Conservation (phyloP, 2,888 invertebrate genomes). For the Entomobrya multifasciata region DNA sequence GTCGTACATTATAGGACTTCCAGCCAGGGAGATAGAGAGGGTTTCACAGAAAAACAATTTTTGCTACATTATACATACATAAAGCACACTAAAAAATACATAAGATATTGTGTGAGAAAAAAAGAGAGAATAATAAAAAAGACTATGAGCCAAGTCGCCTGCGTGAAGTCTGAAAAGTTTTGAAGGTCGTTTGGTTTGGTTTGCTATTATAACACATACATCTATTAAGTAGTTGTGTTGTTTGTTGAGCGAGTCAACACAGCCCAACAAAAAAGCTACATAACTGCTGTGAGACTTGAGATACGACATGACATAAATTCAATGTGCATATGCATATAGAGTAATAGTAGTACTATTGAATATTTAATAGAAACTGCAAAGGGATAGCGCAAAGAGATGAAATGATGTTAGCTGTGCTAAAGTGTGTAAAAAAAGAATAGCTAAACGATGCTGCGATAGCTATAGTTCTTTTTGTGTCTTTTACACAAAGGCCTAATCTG, state of each 20-base stretch:
- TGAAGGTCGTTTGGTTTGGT: conserved; percentile 66
- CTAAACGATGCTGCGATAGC: neutral
- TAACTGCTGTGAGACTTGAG: neutral
- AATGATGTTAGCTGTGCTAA: neutral
- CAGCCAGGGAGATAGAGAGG: conserved; percentile 12
- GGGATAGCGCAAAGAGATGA: neutral
- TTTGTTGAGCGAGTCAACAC: conserved; percentile 35
- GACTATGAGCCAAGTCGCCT: conserved; percentile 27
- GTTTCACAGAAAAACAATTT: conserved; percentile 17
- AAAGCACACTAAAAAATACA: neutral
- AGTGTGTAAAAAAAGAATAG: neutral
- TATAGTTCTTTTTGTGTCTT: neutral
- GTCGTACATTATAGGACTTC: conserved; percentile 2
- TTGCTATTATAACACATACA: conserved; percentile 26
- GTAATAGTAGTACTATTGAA: neutral
- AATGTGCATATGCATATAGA: neutral
- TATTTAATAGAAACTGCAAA: too few species aligned
- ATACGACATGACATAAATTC: conserved; percentile 11
- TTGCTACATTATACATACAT: conserved; percentile 4
- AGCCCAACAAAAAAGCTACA: neutral
- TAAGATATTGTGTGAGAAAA: conserved; percentile 17
- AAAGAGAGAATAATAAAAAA: conserved; percentile 37
- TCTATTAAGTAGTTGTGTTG: neutral
- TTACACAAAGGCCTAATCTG: conserved; percentile 14
- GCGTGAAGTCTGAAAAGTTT: conserved; percentile 62